These are phyloP conservation scores for Pluvianellus socialis DNA, from an alignment of 2,113 vertebrate species.

Conservation along the genomic window DNA sequence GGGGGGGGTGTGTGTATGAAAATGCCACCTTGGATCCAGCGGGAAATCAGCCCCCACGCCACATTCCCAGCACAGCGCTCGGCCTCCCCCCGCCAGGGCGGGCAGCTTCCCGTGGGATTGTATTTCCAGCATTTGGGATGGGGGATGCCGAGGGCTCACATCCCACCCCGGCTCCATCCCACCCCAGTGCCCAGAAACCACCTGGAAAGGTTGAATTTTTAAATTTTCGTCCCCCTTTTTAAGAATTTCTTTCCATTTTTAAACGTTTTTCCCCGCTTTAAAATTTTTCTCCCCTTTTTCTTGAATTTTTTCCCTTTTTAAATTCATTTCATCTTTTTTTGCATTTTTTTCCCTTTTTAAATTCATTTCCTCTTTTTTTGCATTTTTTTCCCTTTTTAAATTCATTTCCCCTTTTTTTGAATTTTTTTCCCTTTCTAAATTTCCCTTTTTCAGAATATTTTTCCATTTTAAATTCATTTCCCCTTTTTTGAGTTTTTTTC, in stretches of 20 bases:
- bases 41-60: neutral
- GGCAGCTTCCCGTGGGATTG: neutral
- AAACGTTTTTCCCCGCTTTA: neutral
- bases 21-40: neutral
- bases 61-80: neutral
- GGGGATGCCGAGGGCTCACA: neutral
- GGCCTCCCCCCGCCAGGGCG: rapidly evolving
- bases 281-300: too few species aligned
- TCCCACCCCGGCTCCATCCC: neutral
- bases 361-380: neutral
- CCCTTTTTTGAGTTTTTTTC: neutral
- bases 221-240: neutral
- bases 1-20: neutral
- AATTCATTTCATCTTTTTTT: neutral
- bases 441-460: too few species aligned
- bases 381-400: neutral
- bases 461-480: neutral
- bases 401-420: neutral
- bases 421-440: neutral
- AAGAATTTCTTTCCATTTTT: neutral
- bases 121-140: too few species aligned
- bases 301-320: neutral
- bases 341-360: neutral
- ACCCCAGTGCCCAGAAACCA: neutral
- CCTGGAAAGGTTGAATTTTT: neutral